Evolutionary conservation across 1,140 invertebrate genomes (phyloP), one percentile per base, ranked within the genome.

Genomic region (Zaprionus lachaisei): DNA sequence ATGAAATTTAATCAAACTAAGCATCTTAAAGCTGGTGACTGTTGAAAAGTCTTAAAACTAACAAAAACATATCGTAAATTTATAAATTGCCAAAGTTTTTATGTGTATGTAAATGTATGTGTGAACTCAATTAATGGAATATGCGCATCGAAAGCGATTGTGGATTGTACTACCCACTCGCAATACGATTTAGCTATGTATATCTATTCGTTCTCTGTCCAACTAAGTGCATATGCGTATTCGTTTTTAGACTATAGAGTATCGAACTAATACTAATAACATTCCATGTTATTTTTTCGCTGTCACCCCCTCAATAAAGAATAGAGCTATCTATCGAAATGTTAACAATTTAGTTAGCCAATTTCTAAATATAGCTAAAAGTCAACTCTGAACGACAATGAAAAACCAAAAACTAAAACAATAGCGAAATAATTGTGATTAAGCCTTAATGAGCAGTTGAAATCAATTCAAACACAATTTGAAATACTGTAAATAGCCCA

Each of bases 31-130:
- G 67, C 77, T 87, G 84, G 84, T 85, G 85, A 90, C 85, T 90
- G 86, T 90, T 81, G 67, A 81, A 85, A 90, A 81, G 85, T 90
- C 85, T 90, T 90, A 90, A 90, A 90, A 90, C 85, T 90, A 90
- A 90, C 85, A 90, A 80, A 90, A 90, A 90, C 85, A 90, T 90
- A 90, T 90, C 85, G 85, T 90, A 90, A 81, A 90, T 90, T 90
- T 90, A 90, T 90, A 90, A 90, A 90, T 90, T 90, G 85, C 85
- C 85, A 90, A 90, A 90, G 82, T 90, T 89, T 89, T 90, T 89
- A 89, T 79, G 81, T 85, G 81, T 72, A 73, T 83, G 74, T 86
- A 24, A 60, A n/a, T 31, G 71, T 74, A 56, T 72, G 37, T 65
- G 71, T 77, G 34, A 80, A 74, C 64, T 74, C 54, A 73, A 63